Evolutionary conservation across 2,797 vertebrate genomes (phyloP), one percentile per base, ranked within the genome.

Genomic region (Novumbra hubbsi): DNA sequence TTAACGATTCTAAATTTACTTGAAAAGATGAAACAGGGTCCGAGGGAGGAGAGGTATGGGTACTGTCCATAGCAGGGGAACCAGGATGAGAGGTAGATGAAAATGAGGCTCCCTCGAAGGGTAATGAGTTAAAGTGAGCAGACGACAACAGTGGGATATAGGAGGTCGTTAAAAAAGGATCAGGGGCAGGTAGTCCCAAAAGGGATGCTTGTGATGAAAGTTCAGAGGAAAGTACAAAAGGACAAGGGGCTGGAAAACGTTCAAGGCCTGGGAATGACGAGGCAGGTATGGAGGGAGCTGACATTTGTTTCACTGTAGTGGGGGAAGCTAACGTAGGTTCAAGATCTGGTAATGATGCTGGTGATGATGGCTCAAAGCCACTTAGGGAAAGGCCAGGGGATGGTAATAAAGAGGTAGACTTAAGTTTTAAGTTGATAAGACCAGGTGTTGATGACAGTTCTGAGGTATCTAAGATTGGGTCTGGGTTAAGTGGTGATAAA

Each of bases 121-220:
- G 15, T 76, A 41, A 27, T 62, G 70, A 34, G 17, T 15, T 57
- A 8, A 70, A 48, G n/a, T 81, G 77, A 3, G 80, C 15, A 0
- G 80, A 9, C 4, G 81, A 30, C 64, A 87, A 81, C 82, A 89
- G 90, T 52, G 80, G 32, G 66, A 81, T 63, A 71, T 82, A 91
- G 0, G 87, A 4, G 16, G 60, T 66, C 5, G 78, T 5, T n/a
- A 85, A 15, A 27, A 83, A 88, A 0, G 79, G 75, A 57, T 87
- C 83, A 1, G 81, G 11, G 2, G 76, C 83, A 48, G 89, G 91
- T 60, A 92, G 84, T 32, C 90, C 87, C 34, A 91, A 90, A 9
- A 91, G 89, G 87, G 34, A 34, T 67, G 32, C 30, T 19, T 32
- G 16, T 32, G 63, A 34, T 65, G 63, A 30, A 4, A 65, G 8